Conservation (phyloP, 2,113 vertebrate species). For the Seriola rivoliana region DNA sequence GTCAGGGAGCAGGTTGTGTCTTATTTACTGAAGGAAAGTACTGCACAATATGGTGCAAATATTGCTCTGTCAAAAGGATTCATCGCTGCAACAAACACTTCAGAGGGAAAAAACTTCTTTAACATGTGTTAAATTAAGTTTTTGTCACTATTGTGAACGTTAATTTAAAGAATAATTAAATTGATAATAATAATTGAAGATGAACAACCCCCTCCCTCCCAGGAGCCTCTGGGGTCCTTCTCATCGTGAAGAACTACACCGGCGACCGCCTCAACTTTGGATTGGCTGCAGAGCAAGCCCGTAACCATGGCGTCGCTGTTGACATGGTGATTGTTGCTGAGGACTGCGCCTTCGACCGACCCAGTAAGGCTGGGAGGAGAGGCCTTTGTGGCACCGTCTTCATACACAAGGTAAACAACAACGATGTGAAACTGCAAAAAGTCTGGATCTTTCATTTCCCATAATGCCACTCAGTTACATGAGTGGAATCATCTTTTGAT, state of each 20-base stretch:
- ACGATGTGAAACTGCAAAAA: background rate
- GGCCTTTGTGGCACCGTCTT: conserved; percentile 94
- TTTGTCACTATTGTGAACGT: background rate
- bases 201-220: background rate
- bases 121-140: background rate
- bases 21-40: too few species aligned
- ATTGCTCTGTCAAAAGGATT: too few species aligned
- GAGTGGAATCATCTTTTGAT: background rate
- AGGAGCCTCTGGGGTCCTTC: conserved; percentile 89
- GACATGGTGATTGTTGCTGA: conserved; percentile 93
- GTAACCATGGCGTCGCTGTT: conserved; percentile 82
- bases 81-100: too few species aligned
- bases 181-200: background rate
- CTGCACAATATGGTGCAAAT: too few species aligned
- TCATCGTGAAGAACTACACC: conserved; percentile 98
- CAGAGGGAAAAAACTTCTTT: background rate
- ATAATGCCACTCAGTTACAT: background rate
- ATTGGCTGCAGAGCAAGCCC: conserved; percentile 91
- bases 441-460: background rate
- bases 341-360: conserved; percentile 89
- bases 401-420: conserved; percentile 90
- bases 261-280: conserved; percentile 97
- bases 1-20: too few species aligned
- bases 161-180: background rate
- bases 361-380: conserved; percentile 90